Percentiles rank a stretch among this genome's conserved stretches.
These are phyloP conservation scores for Sebastes paucispinis DNA, from an alignment of 2,797 vertebrate species.

Conservation along the genomic window DNA sequence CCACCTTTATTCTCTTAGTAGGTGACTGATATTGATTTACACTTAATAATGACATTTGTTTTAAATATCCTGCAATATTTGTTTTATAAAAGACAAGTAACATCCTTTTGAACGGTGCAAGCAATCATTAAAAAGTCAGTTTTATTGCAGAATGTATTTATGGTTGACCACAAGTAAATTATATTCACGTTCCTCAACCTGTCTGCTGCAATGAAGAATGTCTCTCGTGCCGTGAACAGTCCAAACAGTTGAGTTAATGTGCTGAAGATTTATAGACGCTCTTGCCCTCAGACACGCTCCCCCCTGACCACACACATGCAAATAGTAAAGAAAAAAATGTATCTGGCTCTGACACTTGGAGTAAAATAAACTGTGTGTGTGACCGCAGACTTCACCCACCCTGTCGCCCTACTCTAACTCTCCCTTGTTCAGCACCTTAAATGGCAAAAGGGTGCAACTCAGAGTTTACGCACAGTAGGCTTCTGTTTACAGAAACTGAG, in stretches of 20 bases:
- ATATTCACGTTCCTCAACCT: not conserved
- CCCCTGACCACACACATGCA: slow-evolving; percentile 55
- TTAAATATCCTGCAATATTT: not conserved
- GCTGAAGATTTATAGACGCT: slow-evolving; percentile 36
- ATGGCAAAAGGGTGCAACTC: slow-evolving; percentile 61
- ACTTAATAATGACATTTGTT: not conserved
- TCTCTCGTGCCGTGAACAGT: not conserved
- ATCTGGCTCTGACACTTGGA: slow-evolving; percentile 46
- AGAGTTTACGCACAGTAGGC: slow-evolving; percentile 54
- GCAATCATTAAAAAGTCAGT: not conserved
- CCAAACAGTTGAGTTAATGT: slow-evolving; percentile 12
- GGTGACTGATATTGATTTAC: not conserved
- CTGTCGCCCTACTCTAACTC: slow-evolving; percentile 30
- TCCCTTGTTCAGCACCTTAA: slow-evolving; percentile 63
- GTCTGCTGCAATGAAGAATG: not conserved
- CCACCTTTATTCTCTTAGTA: not conserved
- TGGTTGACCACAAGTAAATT: not conserved
- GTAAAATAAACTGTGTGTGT: slow-evolving; percentile 63
- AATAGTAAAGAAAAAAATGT: slow-evolving; percentile 55
- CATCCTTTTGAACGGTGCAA: not conserved
- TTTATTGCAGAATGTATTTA: not conserved
- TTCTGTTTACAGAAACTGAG: slow-evolving; percentile 68
- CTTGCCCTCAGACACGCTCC: slow-evolving; percentile 33
- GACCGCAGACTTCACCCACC: slow-evolving; percentile 47
- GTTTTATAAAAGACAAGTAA: not conserved